Conservation (phyloP, 1,140 invertebrate genomes). For the Papilio dardanus region DNA sequence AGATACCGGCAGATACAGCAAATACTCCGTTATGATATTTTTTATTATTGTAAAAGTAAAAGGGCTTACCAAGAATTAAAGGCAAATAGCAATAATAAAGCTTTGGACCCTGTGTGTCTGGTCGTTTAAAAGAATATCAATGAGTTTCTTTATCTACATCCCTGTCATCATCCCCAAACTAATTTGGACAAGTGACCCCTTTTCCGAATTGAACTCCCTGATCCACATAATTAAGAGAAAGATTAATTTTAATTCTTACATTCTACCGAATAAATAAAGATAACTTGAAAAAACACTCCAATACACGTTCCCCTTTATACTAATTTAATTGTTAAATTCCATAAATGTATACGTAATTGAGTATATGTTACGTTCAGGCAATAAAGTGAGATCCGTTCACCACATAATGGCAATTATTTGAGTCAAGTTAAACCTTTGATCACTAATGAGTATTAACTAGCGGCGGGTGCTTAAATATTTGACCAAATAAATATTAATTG, state of each 20-base stretch:
- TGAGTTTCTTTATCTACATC: background rate
- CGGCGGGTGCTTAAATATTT: background rate
- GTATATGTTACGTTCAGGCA: conserved; percentile 9
- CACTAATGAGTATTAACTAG: conserved; percentile 21
- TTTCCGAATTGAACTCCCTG: too few species aligned
- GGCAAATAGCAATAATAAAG: background rate
- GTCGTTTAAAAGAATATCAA: too few species aligned
- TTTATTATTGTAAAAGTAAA: too few species aligned
- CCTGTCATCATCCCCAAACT: too few species aligned
- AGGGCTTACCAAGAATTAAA: background rate
- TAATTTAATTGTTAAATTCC: background rate
- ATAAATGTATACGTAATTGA: background rate
- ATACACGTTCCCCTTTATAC: background rate
- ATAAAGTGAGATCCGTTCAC: conserved; percentile 18
- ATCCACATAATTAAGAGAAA: too few species aligned
- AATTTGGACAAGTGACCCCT: too few species aligned
- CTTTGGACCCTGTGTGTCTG: too few species aligned
- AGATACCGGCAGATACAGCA: background rate
- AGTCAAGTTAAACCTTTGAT: conserved; percentile 32
- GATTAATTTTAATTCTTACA: too few species aligned
- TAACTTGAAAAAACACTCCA: too few species aligned
- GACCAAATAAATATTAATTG: background rate
- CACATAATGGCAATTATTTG: conserved; percentile 25
- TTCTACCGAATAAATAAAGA: too few species aligned
- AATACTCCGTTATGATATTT: background rate